Evolutionary conservation across 2,888 invertebrate genomes (phyloP).

Genomic region (Sinodicranocentrus sp.): DNA sequence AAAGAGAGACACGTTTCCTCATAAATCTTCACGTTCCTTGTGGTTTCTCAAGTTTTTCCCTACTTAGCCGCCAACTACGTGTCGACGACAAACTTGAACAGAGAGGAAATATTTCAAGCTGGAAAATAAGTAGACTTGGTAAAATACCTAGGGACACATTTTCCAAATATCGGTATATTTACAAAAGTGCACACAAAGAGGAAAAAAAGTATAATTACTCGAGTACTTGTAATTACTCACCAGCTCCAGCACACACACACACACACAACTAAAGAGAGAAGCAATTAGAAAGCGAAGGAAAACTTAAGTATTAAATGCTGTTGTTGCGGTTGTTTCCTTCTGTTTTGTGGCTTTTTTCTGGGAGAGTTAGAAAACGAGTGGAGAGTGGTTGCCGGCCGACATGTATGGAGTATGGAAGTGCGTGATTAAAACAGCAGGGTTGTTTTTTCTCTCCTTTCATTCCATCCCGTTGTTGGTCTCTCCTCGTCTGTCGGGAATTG

Average conservation of each 20-base stretch:
- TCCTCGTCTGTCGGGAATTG: slow-evolving; percentile 58
- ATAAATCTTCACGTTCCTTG: slow-evolving; percentile 6
- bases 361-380: slow-evolving; percentile 28
- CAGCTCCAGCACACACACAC: slow-evolving; percentile 11
- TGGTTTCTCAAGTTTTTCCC: not conserved
- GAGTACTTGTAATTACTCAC: slow-evolving; percentile 65
- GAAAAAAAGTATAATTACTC: slow-evolving; percentile 50
- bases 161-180: no score
- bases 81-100: no score
- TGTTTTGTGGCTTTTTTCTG: slow-evolving; percentile 63
- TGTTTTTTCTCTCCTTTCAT: no score
- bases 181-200: no score
- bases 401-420: slow-evolving; percentile 28
- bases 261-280: slow-evolving; percentile 50
- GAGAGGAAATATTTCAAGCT: no score
- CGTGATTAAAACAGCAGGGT: slow-evolving; percentile 68
- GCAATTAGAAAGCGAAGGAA: slow-evolving; percentile 63
- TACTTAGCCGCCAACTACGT: no score
- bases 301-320: slow-evolving; percentile 63
- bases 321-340: slow-evolving; percentile 64
- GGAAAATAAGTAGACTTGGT: no score
- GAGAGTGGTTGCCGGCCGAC: slow-evolving; percentile 12
- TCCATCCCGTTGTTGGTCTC: slow-evolving; percentile 56
- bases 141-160: no score
- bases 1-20: not conserved